phyloP scores from a whole-genome alignment of 1,140 invertebrate species.

The Philopotamus ludificatus region DNA sequence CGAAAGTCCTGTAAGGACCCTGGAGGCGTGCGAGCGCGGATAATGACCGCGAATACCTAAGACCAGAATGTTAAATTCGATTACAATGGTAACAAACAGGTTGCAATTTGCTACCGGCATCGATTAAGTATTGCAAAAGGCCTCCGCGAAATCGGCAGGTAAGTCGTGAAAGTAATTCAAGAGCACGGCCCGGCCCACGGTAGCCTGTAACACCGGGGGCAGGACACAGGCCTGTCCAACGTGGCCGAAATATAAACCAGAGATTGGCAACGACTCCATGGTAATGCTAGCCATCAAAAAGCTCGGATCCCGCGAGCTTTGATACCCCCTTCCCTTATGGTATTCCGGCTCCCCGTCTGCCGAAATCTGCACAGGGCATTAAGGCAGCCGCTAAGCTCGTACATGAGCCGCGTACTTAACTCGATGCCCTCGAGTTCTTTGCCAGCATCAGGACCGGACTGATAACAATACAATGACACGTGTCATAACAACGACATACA shows the following conservation, averaged over 20 bases:
- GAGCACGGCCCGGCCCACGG: slow-evolving; percentile 22
- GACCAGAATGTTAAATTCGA: slow-evolving; percentile 27
- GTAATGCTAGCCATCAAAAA: neutral
- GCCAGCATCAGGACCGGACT: no score
- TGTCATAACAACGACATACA: no score
- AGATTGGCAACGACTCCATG: neutral
- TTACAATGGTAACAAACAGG: slow-evolving; percentile 29
- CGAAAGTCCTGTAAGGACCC: neutral
- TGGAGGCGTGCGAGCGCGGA: slow-evolving; percentile 9
- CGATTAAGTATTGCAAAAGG: slow-evolving; percentile 30
- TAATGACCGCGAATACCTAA: slow-evolving; percentile 29
- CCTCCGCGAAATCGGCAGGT: slow-evolving; percentile 29
- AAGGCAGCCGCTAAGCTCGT: slow-evolving; percentile 17
- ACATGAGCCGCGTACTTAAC: slow-evolving; percentile 7
- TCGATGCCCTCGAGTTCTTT: no score
- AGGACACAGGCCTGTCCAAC: neutral
- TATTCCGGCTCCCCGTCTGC: neutral
- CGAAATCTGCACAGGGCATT: slow-evolving; percentile 15
- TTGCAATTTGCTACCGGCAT: slow-evolving; percentile 32
- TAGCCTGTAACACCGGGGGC: slow-evolving; percentile 16
- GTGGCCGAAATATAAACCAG: neutral
- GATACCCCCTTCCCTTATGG: neutral
- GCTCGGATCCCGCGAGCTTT: slow-evolving; percentile 16
- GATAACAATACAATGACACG: no score
- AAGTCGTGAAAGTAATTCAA: slow-evolving; percentile 31